phyloP scores from a whole-genome alignment of 2,888 invertebrate species.

The Stenoptilia bipunctidactyla region DNA sequence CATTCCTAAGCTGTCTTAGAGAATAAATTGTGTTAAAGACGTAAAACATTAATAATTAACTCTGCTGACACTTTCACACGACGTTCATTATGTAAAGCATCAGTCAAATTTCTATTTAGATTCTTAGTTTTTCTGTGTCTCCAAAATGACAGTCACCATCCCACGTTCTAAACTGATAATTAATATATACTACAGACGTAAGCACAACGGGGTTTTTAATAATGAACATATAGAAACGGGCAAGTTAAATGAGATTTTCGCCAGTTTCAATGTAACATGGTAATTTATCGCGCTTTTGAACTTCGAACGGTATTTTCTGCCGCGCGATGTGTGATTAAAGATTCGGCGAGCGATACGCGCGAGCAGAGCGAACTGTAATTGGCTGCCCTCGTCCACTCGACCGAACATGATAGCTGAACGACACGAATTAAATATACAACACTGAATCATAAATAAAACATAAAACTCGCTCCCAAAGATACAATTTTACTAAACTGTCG shows the following conservation, averaged over 20 bases:
- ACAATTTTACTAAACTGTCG: conserved; percentile 55
- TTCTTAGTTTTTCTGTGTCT: conserved; percentile 26
- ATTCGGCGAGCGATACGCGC: neutral
- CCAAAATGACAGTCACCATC: conserved; percentile 36
- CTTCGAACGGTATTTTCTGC: neutral
- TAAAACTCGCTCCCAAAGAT: conserved; percentile 36
- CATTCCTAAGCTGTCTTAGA: neutral
- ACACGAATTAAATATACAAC: conserved; percentile 43
- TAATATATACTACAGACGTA: conserved; percentile 52
- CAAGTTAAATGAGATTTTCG: neutral
- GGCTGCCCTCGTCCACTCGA: neutral
- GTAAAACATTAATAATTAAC: conserved; percentile 47
- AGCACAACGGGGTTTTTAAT: conserved; percentile 23
- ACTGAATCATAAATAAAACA: conserved; percentile 55
- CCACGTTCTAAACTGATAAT: conserved; percentile 27
- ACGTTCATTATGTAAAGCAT: conserved; percentile 54
- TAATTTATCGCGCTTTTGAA: conserved; percentile 1
- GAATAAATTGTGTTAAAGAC: neutral
- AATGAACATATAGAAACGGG: too few relatives aligned
- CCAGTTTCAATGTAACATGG: too few relatives aligned
- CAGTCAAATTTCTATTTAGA: conserved; percentile 61
- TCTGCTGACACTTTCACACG: conserved; percentile 54
- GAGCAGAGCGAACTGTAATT: neutral
- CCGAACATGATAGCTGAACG: conserved; percentile 16
- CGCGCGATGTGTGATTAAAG: neutral